Percentiles rank a stretch among this genome's conserved stretches.
Evolutionary conservation across 2,797 vertebrate species (phyloP).

Genomic region (Spea hammondii): DNA sequence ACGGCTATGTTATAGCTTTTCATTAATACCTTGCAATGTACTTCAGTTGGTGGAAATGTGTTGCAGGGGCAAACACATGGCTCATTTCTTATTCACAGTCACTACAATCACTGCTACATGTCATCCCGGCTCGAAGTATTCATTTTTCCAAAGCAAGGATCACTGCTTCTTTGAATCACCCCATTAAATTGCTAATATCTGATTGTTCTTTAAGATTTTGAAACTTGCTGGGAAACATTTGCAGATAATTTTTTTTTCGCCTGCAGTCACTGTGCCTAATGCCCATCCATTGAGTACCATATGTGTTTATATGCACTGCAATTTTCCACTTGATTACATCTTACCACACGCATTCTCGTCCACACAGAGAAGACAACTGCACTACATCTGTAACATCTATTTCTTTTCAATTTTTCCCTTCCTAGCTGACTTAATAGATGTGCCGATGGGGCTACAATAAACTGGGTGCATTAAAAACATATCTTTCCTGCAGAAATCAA

Average conservation of each 20-base stretch:
- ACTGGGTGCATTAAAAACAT: too few relatives aligned
- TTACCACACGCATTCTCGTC: constrained; percentile 66
- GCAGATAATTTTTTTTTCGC: constrained; percentile 69
- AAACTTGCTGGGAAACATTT: constrained; percentile 72
- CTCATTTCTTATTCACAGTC: constrained; percentile 42
- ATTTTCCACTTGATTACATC: constrained; percentile 75
- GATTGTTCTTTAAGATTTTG: constrained; percentile 70
- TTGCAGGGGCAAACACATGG: constrained; percentile 36
- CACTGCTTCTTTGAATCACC: constrained; percentile 66
- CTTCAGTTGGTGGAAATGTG: neutral
- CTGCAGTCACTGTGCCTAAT: constrained; percentile 74
- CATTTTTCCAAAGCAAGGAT: constrained; percentile 63
- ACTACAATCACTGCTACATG: constrained; percentile 21
- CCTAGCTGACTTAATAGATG: constrained; percentile 8
- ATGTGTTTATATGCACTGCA: constrained; percentile 74
- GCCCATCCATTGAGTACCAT: constrained; percentile 71
- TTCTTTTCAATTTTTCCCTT: constrained; percentile 12
- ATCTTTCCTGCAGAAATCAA: too few relatives aligned
- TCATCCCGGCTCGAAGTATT: constrained; percentile 63
- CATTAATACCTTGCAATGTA: neutral
- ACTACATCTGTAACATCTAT: constrained; percentile 63
- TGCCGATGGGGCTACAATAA: neutral
- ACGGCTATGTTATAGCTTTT: too few relatives aligned
- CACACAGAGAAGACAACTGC: constrained; percentile 65
- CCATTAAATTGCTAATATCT: constrained; percentile 74